Evolutionary conservation across 2,113 vertebrate species (phyloP).

Genomic region (Macroglossus sobrinus): DNA sequence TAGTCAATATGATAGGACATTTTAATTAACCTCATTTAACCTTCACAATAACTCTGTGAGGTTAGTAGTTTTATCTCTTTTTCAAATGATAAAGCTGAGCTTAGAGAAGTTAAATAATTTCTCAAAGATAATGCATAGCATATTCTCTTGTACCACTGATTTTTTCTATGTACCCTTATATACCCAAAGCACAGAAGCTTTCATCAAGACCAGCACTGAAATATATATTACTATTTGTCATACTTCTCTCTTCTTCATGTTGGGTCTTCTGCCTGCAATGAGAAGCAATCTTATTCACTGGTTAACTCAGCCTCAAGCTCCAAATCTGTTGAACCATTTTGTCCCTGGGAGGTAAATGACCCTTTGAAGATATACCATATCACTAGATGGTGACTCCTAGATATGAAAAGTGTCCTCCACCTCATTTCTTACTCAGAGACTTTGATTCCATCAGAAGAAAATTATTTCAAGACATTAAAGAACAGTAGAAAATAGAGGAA

Average conservation of each 20-base stretch:
- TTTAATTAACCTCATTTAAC: not conserved
- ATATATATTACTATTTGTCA: not conserved
- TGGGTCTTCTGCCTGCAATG: not conserved
- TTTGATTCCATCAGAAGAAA: not conserved
- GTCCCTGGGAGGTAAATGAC: not conserved
- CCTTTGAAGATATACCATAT: not conserved
- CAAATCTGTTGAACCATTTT: not conserved
- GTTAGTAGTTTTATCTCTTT: not conserved
- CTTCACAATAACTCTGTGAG: not conserved
- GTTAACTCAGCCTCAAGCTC: not conserved
- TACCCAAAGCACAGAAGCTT: not conserved
- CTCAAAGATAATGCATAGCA: not conserved
- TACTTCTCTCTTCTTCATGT: not conserved
- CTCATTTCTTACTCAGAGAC: not conserved
- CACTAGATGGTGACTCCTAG: not conserved
- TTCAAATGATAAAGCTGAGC: not conserved
- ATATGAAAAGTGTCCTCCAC: not conserved
- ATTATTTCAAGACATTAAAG: not conserved
- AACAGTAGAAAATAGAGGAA: not conserved
- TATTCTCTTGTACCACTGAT: not conserved
- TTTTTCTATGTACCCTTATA: not conserved
- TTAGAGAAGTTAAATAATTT: not conserved
- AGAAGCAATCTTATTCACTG: not conserved
- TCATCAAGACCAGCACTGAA: too few relatives aligned
- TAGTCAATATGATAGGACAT: not conserved